phyloP scores from a whole-genome alignment of 2,888 invertebrate species.

The Arrhopalites spinosus region DNA sequence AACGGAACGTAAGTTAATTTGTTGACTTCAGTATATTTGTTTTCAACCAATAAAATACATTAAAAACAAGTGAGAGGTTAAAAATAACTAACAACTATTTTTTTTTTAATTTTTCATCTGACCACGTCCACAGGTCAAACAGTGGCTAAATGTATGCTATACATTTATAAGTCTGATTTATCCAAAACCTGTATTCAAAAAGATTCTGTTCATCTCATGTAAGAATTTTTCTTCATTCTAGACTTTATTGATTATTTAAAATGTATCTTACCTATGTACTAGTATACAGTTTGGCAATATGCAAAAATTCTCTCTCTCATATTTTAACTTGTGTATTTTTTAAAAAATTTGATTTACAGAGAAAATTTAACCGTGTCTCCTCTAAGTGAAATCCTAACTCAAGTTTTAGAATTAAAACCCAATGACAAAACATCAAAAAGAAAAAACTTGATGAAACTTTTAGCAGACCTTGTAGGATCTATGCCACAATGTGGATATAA shows the following conservation, averaged over 20 bases:
- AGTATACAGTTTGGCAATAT: too few relatives aligned
- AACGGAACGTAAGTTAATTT: too few relatives aligned
- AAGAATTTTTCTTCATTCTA: slow-evolving; percentile 33
- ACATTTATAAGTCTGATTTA: slow-evolving; percentile 51
- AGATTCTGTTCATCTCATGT: slow-evolving; percentile 45
- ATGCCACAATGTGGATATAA: slow-evolving; percentile 47
- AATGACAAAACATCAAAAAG: slow-evolving; percentile 49
- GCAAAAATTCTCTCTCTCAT: too few relatives aligned
- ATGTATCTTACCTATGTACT: too few relatives aligned
- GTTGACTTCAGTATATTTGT: too few relatives aligned
- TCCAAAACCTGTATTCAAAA: slow-evolving; percentile 47
- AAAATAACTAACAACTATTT: too few relatives aligned
- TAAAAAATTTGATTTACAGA: slow-evolving; percentile 31
- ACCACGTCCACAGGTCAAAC: too few relatives aligned
- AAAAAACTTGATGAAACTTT: slow-evolving; percentile 49
- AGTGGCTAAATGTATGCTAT: slow-evolving; percentile 47
- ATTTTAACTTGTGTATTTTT: too few relatives aligned
- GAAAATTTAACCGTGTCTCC: slow-evolving; percentile 49
- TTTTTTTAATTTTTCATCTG: too few relatives aligned
- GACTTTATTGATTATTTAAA: too few relatives aligned
- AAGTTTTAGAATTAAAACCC: slow-evolving; percentile 45
- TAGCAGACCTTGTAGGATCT: slow-evolving; percentile 49
- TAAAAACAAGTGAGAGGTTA: too few relatives aligned
- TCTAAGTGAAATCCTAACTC: slow-evolving; percentile 45
- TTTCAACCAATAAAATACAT: too few relatives aligned